These are phyloP conservation scores for Gadopsis bispinosus DNA, from an alignment of 2,797 vertebrate genomes.

Conservation along the genomic window DNA sequence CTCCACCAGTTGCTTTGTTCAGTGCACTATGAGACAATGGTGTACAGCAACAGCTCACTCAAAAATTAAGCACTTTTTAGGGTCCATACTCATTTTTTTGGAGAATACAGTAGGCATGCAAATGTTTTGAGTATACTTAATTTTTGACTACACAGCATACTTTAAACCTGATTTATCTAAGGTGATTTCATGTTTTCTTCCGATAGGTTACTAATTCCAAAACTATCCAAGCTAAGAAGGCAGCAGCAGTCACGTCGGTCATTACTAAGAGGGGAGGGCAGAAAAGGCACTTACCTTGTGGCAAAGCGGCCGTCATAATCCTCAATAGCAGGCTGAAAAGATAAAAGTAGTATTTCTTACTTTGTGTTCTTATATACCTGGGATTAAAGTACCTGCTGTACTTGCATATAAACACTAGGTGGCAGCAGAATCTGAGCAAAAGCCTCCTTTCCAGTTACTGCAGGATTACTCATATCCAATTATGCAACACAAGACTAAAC, in stretches of 20 bases:
- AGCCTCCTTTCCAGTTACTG: slow-evolving; percentile 22
- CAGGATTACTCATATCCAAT: slow-evolving; percentile 67
- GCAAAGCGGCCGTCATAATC: slow-evolving; percentile 94
- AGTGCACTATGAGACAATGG: background rate
- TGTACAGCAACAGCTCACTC: background rate
- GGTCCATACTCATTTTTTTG: background rate
- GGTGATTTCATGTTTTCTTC: background rate
- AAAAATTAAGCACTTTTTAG: background rate
- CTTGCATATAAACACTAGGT: slow-evolving; percentile 65
- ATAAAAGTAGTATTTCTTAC: slow-evolving; percentile 20
- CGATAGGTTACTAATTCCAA: background rate
- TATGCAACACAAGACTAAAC: slow-evolving; percentile 54
- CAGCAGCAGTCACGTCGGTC: slow-evolving; percentile 33
- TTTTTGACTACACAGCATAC: background rate
- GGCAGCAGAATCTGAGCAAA: slow-evolving; percentile 60
- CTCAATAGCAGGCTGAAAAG: slow-evolving; percentile 90
- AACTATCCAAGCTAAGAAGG: slow-evolving; percentile 14
- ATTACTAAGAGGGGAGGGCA: slow-evolving; percentile 38
- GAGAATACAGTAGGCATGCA: background rate
- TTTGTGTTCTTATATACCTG: background rate
- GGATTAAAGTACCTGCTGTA: slow-evolving; percentile 6
- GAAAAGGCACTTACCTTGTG: slow-evolving; percentile 91
- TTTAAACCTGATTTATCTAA: background rate
- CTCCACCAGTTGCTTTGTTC: background rate
- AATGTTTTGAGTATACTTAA: background rate